A percentile compares a stretch with the other conserved stretches of the same genome.
These are phyloP conservation scores for Dryoscopus gambensis DNA, from an alignment of 2,113 vertebrate species.

Conservation along the genomic window DNA sequence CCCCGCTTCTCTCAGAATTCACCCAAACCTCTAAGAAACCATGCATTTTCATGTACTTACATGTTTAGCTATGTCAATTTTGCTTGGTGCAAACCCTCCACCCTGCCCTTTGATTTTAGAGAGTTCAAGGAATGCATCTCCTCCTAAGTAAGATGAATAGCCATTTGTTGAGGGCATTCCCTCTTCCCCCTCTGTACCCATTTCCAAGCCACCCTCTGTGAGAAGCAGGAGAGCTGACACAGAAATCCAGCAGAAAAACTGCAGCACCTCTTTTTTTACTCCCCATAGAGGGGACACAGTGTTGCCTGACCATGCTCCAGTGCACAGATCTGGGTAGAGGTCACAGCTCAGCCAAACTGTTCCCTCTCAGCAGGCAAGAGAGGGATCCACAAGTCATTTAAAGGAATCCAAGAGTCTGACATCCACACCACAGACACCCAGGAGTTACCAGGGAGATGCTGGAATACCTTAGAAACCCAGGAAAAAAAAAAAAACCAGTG, in stretches of 20 bases:
- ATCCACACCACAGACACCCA: neutral
- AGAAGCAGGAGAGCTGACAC: neutral
- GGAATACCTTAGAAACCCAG: neutral
- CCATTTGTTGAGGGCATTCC: neutral
- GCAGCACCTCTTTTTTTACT: neutral
- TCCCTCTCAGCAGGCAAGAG: neutral
- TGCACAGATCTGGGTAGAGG: neutral
- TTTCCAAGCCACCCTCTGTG: neutral
- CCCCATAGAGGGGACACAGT: neutral
- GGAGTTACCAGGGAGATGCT: neutral
- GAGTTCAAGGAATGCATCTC: neutral
- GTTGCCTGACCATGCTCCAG: accelerated
- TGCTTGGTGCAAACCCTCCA: neutral
- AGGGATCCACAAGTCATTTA: neutral
- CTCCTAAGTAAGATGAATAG: neutral
- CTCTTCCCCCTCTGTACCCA: neutral
- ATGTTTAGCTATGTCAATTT: neutral
- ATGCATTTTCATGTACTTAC: neutral
- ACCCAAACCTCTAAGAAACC: neutral
- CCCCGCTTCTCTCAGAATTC: neutral
- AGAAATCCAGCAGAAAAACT: neutral
- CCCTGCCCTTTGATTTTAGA: neutral
- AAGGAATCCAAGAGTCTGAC: neutral
- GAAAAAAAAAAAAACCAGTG: neutral
- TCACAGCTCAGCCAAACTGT: neutral